phyloP scores from a whole-genome alignment of 1,140 invertebrate genomes.

The Campoletis sonorensis region DNA sequence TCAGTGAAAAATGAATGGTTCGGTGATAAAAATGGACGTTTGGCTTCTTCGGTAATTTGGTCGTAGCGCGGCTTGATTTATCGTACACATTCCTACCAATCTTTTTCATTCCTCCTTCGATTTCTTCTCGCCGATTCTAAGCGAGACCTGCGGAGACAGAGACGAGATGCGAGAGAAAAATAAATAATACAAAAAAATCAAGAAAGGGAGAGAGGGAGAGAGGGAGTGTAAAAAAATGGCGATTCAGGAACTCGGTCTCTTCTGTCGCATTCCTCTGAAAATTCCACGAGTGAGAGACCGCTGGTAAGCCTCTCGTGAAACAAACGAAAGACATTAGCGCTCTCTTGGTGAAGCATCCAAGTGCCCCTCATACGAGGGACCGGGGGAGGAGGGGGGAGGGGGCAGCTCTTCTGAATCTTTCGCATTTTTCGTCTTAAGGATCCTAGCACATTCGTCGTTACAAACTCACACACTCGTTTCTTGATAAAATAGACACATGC shows the following conservation, averaged over 20 bases:
- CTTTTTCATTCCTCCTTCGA: background rate
- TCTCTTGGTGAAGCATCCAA: constrained; percentile 44
- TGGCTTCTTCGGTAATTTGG: background rate
- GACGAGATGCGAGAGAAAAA: background rate
- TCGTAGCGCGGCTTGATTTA: constrained; percentile 19
- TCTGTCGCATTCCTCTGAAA: constrained; percentile 49
- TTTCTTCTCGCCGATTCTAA: background rate
- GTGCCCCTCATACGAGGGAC: background rate
- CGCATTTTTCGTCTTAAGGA: constrained; percentile 17
- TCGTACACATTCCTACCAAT: constrained; percentile 5
- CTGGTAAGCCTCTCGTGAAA: constrained; percentile 43
- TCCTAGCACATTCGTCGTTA: background rate
- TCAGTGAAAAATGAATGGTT: constrained; percentile 13
- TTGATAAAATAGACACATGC: background rate
- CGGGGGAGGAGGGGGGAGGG: background rate
- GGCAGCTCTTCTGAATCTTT: background rate
- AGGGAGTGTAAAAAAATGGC: constrained; percentile 41
- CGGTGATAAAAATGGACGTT: background rate
- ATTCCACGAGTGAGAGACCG: constrained; percentile 52
- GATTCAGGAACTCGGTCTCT: constrained; percentile 53
- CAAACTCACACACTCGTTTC: background rate
- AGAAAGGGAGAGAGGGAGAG: background rate
- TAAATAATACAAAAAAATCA: background rate
- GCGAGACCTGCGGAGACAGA: background rate
- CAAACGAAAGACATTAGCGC: constrained; percentile 61